Evolutionary conservation across 2,113 vertebrate genomes (phyloP).

Genomic region (Micronycteris hirsuta): DNA sequence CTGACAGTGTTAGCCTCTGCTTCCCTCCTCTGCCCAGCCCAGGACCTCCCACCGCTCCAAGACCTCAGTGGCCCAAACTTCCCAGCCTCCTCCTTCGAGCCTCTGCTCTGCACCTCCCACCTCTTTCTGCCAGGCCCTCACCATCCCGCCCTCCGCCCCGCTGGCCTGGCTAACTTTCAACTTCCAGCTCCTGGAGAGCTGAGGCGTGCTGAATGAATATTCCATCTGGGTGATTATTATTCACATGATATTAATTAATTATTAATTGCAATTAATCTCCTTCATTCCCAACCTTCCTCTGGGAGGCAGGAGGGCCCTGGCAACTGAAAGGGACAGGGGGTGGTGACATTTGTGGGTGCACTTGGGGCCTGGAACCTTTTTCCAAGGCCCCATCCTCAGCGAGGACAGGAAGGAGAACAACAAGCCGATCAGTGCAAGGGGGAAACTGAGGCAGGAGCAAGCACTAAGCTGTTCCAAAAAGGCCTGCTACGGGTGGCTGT

Average conservation of each 20-base stretch:
- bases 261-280: conserved; percentile 76
- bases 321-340: not conserved
- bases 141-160: not conserved
- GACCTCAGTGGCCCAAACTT: conserved; percentile 47
- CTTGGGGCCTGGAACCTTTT: not conserved
- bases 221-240: conserved; percentile 73
- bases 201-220: conserved; percentile 56
- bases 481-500: not conserved
- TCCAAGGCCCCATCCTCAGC: not conserved
- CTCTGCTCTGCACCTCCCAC: not conserved
- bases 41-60: conserved; percentile 38
- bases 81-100: conserved; percentile 9
- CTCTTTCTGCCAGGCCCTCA: not conserved
- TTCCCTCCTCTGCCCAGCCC: conserved; percentile 47
- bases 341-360: not conserved
- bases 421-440: not conserved
- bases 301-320: conserved; percentile 38
- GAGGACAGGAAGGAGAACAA: not conserved
- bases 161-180: conserved; percentile 53
- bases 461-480: not conserved
- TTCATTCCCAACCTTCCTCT: conserved; percentile 68
- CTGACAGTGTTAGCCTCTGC: conserved; percentile 61
- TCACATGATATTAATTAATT: conserved; percentile 77
- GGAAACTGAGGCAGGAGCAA: conserved; percentile 61
- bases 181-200: conserved; percentile 40